These are phyloP conservation scores for Penaeus indicus DNA, from an alignment of 1,140 invertebrate genomes.

Conservation along the genomic window DNA sequence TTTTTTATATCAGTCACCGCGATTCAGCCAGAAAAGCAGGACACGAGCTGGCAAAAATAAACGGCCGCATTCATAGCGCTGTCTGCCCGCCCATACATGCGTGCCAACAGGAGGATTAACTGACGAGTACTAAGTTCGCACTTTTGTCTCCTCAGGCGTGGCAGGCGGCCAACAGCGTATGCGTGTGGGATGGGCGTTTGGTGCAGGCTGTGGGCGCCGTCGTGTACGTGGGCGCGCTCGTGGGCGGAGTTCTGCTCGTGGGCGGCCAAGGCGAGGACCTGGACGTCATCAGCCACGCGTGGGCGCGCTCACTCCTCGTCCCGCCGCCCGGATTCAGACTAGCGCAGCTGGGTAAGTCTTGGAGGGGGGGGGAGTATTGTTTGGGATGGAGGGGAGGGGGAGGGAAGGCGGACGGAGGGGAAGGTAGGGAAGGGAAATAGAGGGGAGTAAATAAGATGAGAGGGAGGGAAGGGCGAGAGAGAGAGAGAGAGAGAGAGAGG, in stretches of 20 bases:
- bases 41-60: too few species aligned
- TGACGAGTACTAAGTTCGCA: not conserved
- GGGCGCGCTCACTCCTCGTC: conserved; percentile 50
- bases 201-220: conserved; percentile 29
- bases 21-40: too few species aligned
- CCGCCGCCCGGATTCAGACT: conserved; percentile 41
- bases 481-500: too few species aligned
- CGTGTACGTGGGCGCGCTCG: conserved; percentile 41
- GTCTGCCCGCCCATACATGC: too few species aligned
- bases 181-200: conserved; percentile 48
- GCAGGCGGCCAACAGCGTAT: conserved; percentile 47
- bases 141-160: conserved; percentile 32
- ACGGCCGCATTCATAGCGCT: not conserved
- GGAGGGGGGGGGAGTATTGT: too few species aligned
- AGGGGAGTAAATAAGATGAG: too few species aligned
- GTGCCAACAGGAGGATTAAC: not conserved
- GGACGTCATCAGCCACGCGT: conserved; percentile 39
- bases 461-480: too few species aligned
- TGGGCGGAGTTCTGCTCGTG: conserved; percentile 47
- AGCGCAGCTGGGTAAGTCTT: conserved; percentile 38
- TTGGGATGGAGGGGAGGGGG: too few species aligned
- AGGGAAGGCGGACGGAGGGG: too few species aligned
- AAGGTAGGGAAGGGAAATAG: too few species aligned
- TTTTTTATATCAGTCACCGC: too few species aligned
- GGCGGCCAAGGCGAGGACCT: conserved; percentile 22